Conservation (phyloP, 37 sponge, comb jelly and placozoan species). For the Cliona cf. orientalis region DNA sequence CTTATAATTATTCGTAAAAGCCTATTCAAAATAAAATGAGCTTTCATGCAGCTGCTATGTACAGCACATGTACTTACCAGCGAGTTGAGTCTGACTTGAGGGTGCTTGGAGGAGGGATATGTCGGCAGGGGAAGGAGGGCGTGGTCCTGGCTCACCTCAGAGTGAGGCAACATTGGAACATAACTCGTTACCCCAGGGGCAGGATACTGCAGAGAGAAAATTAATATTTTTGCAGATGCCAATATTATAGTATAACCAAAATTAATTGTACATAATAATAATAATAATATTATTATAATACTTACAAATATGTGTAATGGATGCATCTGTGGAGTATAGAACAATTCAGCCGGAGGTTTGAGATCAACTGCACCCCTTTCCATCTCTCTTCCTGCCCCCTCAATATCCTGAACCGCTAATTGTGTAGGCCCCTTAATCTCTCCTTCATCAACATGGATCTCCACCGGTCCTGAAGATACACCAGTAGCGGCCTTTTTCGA, state of each 20-base stretch:
- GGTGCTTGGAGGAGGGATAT: constrained; percentile 25
- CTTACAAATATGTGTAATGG: constrained; percentile 54
- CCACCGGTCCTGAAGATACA: too few species aligned
- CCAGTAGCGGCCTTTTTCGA: too few species aligned
- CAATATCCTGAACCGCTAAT: too few species aligned
- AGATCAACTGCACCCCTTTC: too few species aligned
- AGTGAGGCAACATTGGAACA: constrained; percentile 37
- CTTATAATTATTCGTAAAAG: background rate
- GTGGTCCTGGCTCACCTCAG: constrained; percentile 49
- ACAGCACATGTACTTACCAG: constrained; percentile 13
- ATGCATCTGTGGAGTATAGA: too few species aligned
- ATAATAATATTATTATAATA: background rate
- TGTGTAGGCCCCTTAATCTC: too few species aligned
- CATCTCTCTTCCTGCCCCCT: too few species aligned
- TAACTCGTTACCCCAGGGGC: constrained; percentile 25
- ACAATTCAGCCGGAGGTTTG: too few species aligned
- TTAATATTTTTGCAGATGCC: background rate
- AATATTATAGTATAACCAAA: background rate
- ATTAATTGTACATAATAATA: background rate
- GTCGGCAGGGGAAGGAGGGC: constrained; percentile 45
- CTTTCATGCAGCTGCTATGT: background rate
- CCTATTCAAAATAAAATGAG: background rate
- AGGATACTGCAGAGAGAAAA: constrained; percentile 34
- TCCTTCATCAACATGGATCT: too few species aligned
- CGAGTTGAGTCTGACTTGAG: constrained; percentile 40